Percentiles rank a stretch among this genome's conserved stretches.
Evolutionary conservation across 2,113 vertebrate species (phyloP).

Genomic region (Nycticorax nycticorax): DNA sequence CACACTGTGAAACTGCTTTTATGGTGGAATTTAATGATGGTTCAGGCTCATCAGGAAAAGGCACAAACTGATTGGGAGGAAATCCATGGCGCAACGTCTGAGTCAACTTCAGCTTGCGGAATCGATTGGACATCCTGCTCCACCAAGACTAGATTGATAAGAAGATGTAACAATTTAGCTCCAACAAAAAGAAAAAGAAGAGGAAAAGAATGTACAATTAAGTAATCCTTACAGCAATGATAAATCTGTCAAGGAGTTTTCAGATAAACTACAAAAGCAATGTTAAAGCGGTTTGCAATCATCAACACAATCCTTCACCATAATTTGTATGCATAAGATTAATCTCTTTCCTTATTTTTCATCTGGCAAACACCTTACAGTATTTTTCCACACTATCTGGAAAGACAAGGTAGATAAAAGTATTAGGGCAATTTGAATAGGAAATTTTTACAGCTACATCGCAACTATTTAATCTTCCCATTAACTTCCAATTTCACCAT

Average conservation of each 20-base stretch:
- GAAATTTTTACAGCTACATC: not conserved
- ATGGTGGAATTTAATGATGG: constrained; percentile 86
- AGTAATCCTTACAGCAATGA: not conserved
- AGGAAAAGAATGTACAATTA: not conserved
- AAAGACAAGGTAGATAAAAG: not conserved
- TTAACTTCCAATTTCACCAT: not conserved
- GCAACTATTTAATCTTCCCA: not conserved
- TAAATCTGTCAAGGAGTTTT: not conserved
- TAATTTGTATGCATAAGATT: not conserved
- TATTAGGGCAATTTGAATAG: not conserved
- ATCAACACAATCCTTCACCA: not conserved
- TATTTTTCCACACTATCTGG: not conserved
- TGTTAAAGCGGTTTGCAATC: not conserved
- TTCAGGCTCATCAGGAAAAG: constrained; percentile 83
- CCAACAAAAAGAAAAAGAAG: not conserved
- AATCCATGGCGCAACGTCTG: constrained; percentile 92
- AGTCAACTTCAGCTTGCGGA: constrained; percentile 92
- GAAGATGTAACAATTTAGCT: constrained; percentile 26
- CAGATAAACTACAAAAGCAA: not conserved
- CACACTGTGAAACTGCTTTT: constrained; percentile 74
- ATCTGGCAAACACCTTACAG: not conserved
- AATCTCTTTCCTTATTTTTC: not conserved
- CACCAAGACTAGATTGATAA: constrained; percentile 90
- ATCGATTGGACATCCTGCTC: constrained; percentile 97
- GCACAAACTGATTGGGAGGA: constrained; percentile 84